Evolutionary conservation across 1,140 invertebrate species (phyloP).

Genomic region (Holotrichia oblita): DNA sequence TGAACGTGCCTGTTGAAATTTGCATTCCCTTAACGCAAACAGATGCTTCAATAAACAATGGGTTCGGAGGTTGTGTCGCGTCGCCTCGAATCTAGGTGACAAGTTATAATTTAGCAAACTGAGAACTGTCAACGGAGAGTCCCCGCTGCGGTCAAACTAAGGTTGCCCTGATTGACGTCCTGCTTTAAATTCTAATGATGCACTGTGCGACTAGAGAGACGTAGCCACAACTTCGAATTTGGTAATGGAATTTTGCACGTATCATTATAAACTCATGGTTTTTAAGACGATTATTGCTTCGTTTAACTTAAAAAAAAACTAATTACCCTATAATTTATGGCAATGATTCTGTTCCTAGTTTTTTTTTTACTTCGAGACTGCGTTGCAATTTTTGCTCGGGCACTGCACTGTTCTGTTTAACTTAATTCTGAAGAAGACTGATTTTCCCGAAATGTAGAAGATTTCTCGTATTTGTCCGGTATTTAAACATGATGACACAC

Average conservation of each 20-base stretch:
- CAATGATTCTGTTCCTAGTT: too few relatives aligned
- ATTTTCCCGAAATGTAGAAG: too few relatives aligned
- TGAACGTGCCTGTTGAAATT: not conserved
- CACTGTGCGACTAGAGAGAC: constrained; percentile 29
- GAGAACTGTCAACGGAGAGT: not conserved
- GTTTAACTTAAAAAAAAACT: too few relatives aligned
- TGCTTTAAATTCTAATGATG: constrained; percentile 22
- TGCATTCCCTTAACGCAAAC: constrained; percentile 21
- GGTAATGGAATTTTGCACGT: constrained; percentile 18
- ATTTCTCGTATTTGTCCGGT: too few relatives aligned
- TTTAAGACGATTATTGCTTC: too few relatives aligned
- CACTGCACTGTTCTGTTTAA: too few relatives aligned
- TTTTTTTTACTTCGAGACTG: too few relatives aligned
- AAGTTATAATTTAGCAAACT: constrained; percentile 31
- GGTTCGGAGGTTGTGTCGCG: not conserved
- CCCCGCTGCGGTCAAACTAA: constrained; percentile 21
- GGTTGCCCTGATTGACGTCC: constrained; percentile 22
- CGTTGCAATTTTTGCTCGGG: too few relatives aligned
- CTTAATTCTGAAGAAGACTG: too few relatives aligned
- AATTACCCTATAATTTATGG: too few relatives aligned
- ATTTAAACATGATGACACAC: too few relatives aligned
- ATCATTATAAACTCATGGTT: too few relatives aligned
- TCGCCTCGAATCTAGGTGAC: constrained; percentile 10
- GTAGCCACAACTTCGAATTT: not conserved
- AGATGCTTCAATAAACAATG: constrained; percentile 31